A percentile compares a stretch with the other conserved stretches of the same genome.
phyloP scores from a whole-genome alignment of 1,140 invertebrate genomes.

The Triops longicaudatus region DNA sequence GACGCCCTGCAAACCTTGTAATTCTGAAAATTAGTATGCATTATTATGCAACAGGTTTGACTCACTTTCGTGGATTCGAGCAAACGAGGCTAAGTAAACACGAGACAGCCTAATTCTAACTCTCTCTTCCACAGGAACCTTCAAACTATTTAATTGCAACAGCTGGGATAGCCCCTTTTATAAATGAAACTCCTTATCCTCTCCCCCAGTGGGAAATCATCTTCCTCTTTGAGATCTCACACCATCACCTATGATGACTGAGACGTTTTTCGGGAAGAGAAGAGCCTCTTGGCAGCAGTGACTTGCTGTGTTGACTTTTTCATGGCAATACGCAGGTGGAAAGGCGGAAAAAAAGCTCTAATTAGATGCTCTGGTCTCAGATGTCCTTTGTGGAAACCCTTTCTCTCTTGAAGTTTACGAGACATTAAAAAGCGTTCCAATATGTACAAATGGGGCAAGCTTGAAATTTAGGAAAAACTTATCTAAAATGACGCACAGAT shows the following conservation, averaged over 20 bases:
- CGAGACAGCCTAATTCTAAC: background rate
- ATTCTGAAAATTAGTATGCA: background rate
- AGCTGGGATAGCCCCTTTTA: background rate
- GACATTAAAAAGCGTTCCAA: background rate
- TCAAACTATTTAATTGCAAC: background rate
- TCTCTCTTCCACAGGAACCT: background rate
- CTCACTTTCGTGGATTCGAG: no score
- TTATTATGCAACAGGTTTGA: background rate
- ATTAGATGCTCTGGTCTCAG: background rate
- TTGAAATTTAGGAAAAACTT: background rate
- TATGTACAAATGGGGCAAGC: no score
- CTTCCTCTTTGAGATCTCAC: background rate
- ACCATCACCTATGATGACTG: constrained; percentile 11
- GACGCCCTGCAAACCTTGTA: background rate
- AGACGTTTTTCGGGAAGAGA: background rate
- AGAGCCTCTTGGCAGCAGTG: background rate
- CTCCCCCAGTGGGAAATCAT: background rate
- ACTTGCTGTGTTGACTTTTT: constrained; percentile 2
- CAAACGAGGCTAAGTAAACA: background rate
- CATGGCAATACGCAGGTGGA: background rate
- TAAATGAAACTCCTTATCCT: background rate
- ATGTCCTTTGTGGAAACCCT: background rate
- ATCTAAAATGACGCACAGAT: background rate
- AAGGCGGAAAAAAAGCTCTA: background rate
- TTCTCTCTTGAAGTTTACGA: background rate